Conservation (phyloP, 1,140 invertebrate genomes). For the Aphis gossypii region DNA sequence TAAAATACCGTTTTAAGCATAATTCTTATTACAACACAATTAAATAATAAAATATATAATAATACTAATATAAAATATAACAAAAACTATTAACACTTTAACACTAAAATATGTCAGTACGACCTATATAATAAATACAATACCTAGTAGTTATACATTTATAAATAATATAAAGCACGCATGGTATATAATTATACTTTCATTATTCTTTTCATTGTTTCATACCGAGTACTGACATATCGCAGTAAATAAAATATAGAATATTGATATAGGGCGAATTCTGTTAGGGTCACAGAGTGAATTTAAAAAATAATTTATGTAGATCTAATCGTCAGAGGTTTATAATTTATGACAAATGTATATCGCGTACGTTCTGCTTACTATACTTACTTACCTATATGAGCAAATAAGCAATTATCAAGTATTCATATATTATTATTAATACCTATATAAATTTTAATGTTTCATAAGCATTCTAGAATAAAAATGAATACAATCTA, state of each 20-base stretch:
- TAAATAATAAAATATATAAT: background rate
- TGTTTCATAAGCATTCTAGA: background rate
- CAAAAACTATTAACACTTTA: background rate
- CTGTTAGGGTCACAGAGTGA: background rate
- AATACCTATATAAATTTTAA: background rate
- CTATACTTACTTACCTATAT: background rate
- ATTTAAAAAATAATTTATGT: slow-evolving; percentile 40
- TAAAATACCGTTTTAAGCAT: background rate
- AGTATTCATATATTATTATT: background rate
- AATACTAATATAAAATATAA: background rate
- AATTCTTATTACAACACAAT: background rate
- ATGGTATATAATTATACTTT: slow-evolving; percentile 34
- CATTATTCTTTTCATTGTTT: slow-evolving; percentile 44
- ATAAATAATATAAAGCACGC: background rate
- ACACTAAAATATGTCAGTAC: background rate
- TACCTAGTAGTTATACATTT: background rate
- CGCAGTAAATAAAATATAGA: slow-evolving; percentile 11
- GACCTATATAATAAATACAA: slow-evolving; percentile 4
- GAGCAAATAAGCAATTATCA: background rate
- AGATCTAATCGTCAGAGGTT: slow-evolving; percentile 8
- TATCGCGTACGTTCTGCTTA: background rate
- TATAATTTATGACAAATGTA: background rate
- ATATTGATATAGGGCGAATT: background rate
- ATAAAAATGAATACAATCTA: background rate
- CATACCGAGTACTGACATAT: slow-evolving; percentile 23